These are phyloP conservation scores for Thecophora atra DNA, from an alignment of 2,888 invertebrate species.

Conservation along the genomic window DNA sequence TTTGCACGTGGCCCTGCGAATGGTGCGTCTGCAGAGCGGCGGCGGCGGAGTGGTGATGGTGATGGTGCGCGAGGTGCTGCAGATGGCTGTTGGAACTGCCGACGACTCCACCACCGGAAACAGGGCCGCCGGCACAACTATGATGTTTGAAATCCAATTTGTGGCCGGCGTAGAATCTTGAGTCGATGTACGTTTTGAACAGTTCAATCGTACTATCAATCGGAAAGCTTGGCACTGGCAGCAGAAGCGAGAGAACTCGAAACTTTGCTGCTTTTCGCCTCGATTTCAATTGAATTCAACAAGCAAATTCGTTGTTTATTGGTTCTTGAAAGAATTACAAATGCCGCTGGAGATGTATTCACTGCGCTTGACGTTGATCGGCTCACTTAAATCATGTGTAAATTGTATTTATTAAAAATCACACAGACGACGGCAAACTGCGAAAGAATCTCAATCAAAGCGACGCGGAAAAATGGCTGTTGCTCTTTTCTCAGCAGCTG, in stretches of 20 bases:
- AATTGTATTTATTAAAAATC: too few relatives aligned
- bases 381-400: too few relatives aligned
- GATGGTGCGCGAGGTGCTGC: conserved; percentile 38
- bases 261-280: too few relatives aligned
- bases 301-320: neutral
- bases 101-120: conserved; percentile 67
- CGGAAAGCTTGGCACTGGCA: conserved; percentile 46
- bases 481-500: too few relatives aligned
- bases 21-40: conserved; percentile 39
- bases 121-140: conserved; percentile 75
- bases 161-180: conserved; percentile 71
- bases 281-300: too few relatives aligned
- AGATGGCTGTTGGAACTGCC: conserved; percentile 52
- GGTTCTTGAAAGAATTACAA: conserved; percentile 9
- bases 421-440: too few relatives aligned
- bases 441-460: too few relatives aligned
- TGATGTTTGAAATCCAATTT: conserved; percentile 88
- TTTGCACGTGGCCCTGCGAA: conserved; percentile 43
- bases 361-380: too few relatives aligned
- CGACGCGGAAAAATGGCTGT: too few relatives aligned
- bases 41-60: conserved; percentile 38
- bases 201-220: conserved; percentile 63
- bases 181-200: conserved; percentile 66
- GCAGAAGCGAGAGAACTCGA: neutral
- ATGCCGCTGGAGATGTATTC: neutral